phyloP scores from a whole-genome alignment of 2,888 invertebrate species.

The Hydrotaea cyrtoneurina region DNA sequence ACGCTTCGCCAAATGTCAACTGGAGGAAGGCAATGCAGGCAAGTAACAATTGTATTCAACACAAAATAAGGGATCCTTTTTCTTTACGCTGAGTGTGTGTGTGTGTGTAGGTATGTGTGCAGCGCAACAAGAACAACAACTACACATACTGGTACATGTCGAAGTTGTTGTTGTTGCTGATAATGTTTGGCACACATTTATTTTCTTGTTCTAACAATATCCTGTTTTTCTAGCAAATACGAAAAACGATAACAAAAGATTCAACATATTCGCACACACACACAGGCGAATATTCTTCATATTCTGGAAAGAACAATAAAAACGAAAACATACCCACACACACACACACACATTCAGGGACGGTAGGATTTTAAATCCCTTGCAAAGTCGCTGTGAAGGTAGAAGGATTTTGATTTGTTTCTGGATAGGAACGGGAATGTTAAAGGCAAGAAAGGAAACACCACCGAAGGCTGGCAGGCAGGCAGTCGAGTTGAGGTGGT shows the following conservation, averaged over 20 bases:
- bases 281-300: conserved; percentile 12
- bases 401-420: conserved; percentile 2
- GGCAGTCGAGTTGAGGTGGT: conserved; percentile 13
- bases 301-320: conserved; percentile 28
- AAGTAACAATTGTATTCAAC: conserved; percentile 50
- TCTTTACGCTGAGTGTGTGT: neutral
- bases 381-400: conserved; percentile 37
- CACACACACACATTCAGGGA: neutral
- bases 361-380: conserved; percentile 3
- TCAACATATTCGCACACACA: conserved; percentile 34
- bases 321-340: conserved; percentile 25
- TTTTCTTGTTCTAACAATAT: conserved; percentile 54
- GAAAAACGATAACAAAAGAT: conserved; percentile 53
- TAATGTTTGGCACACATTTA: conserved; percentile 44
- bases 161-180: conserved; percentile 13
- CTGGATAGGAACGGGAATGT: conserved; percentile 1
- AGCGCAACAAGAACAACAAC: neutral
- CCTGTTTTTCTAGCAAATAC: conserved; percentile 45
- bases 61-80: conserved; percentile 25
- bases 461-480: neutral
- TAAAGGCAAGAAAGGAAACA: conserved; percentile 35
- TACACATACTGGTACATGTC: conserved; percentile 12
- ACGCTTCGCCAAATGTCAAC: conserved; percentile 49
- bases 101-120: neutral
- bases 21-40: neutral